These are phyloP conservation scores for Plagiodera versicolora DNA, from an alignment of 2,888 invertebrate genomes.

Conservation along the genomic window DNA sequence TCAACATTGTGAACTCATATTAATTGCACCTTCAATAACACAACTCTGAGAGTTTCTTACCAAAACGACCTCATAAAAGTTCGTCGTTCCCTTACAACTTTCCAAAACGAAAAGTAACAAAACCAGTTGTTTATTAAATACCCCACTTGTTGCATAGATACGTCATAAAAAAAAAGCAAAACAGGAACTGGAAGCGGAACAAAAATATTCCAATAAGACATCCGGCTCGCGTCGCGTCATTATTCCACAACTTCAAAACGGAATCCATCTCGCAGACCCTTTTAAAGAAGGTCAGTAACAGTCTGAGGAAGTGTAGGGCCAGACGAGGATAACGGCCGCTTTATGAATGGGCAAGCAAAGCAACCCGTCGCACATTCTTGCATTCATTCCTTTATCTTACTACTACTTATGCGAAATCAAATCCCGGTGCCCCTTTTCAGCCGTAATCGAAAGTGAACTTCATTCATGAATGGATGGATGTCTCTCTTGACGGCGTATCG, in stretches of 20 bases:
- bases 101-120: not conserved
- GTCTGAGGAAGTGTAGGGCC: constrained; percentile 28
- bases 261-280: constrained; percentile 29
- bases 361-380: constrained; percentile 33
- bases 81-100: not conserved
- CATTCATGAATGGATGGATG: constrained; percentile 37
- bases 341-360: constrained; percentile 37
- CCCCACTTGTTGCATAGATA: constrained; percentile 28
- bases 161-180: constrained; percentile 12
- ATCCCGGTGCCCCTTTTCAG: constrained; percentile 39
- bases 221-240: constrained; percentile 34
- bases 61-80: not conserved
- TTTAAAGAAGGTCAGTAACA: constrained; percentile 31
- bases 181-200: constrained; percentile 21
- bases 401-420: constrained; percentile 43
- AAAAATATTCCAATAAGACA: constrained; percentile 38
- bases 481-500: not conserved
- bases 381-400: constrained; percentile 38
- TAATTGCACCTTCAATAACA: not conserved
- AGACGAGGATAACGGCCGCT: constrained; percentile 30
- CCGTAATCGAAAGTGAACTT: constrained; percentile 41
- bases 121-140: constrained; percentile 19
- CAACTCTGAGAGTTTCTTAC: not conserved
- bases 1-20: too few species aligned
- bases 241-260: constrained; percentile 38